Base-by-base conservation (phyloP, 2,113 vertebrate species). In the Podiceps cristatus region DNA sequence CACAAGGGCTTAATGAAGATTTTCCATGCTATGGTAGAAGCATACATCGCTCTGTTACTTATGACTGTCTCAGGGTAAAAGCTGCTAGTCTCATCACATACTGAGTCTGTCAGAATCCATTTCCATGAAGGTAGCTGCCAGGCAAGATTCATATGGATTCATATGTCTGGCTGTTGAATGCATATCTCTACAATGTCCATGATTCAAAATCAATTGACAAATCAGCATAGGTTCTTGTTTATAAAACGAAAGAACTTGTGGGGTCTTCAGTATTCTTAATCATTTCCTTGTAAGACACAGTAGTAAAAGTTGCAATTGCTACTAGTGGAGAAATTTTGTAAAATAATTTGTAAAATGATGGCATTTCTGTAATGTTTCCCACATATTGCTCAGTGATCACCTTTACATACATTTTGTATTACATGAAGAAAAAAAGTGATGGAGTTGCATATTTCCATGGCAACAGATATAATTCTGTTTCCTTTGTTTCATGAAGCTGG, bases 51-150 rank as follows among this genome's bases (percentile, higher is more conserved):
- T 84, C 53, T 73, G 13, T 84, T 84, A 67, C 71, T 80, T 80
- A 45, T 28, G 64, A 50, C 45, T 85, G 79, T 88, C 64, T 84
- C 80, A 35, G 88, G 60, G 81, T 92, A 90, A 94, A 88, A 94
- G 66, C 88, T 93, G 88, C 63, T 76, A 62, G 79, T 76, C 80
- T 91, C 72, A 79, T 85, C 78, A 87, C 92, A 79, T 86, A 77
- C 81, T 94, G 82, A 73, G 42, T 64, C 82, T 96, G 91, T 86
- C 90, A 78, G 85, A 90, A 91, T 68, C 33, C 29, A 82, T 95
- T 97, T 97, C 96, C 55, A 52, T 89, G 85, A 81, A 93, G 62
- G 62, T 71, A 91, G 71, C 95, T 95, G 88, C 81, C 77, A 95
- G 73, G 69, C 75, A 90, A 74, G 77, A 77, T 93, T 92, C 77